Base-by-base conservation (phyloP, 1,140 invertebrate genomes). In the Lethrus apterus region DNA sequence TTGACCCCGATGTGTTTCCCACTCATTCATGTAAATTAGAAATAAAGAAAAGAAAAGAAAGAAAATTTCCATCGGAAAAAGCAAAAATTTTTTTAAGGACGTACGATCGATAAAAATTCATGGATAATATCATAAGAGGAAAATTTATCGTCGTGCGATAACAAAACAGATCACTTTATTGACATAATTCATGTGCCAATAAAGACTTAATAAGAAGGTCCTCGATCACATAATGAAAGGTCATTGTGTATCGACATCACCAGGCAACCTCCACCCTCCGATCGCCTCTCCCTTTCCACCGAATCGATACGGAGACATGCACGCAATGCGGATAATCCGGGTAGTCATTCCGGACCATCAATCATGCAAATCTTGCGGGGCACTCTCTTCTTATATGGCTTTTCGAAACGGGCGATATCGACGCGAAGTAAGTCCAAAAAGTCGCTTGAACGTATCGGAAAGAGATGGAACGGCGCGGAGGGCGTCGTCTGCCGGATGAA, bases 261-360 rank as follows among this genome's bases (percentile, higher is more conserved):
- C 48, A 47, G 46, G 42, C 32, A 38, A 38, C 8, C 14, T 36
- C 11, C 34, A 36, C 19, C 2, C 19, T 20, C 34, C 17, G 15
- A 36, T 17, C 23, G n/a, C 34, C 20, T n/a, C n/a, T n/a, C n/a
- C n/a, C n/a, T n/a, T n/a, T n/a, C n/a, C n/a, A n/a, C 29, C 30
- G 33, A 57, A 57, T 57, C 56, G 48, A 57, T 57, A 50, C 52
- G 26, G 44, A 52, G 50, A 57, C 53, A 57, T 57, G 52, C 56
- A 57, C 56, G 56, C 56, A 57, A 55, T 57, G 56, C 56, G 50
- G 56, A 57, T 57, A 57, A 57, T 57, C 53, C 51, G 24, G 44
- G 47, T 46, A 53, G 50, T 57, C 53, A 55, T 57, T 55, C 38
- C 48, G 44, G 33, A 48, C 47, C 53, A 57, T 57, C 56, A 57